Evolutionary conservation across 2,888 invertebrate genomes (phyloP), one percentile per base, ranked within the genome.

Genomic region (Dryobota labecula): DNA sequence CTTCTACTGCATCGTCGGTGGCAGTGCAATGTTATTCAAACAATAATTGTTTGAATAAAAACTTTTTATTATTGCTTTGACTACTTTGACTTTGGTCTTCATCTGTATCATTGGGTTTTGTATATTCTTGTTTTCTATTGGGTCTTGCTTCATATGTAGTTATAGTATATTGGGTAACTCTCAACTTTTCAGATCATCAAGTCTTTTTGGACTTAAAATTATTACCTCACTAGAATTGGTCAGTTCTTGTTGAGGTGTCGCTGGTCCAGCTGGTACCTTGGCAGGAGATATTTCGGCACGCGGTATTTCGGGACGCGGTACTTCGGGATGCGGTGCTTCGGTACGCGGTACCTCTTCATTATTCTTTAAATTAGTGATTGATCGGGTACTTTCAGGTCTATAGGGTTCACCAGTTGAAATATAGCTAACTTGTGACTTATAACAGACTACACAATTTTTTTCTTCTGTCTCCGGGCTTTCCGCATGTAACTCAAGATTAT

Each of bases 191-290:
- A 36, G 0, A 27, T 56, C 63, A 58, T 58, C 51, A 20, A 66
- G 9, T 58, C 24, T 53, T 6, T n/a, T 61, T 27, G 57, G 66
- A n/a, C 11, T 51, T 45, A 73, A 24, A 30, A 45, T 66, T 24
- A 73, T 38, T 2, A 58, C 0, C 20, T 57, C 20, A 65, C 73
- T 73, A 58, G 73, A 73, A 73, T 73, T 73, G 2, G 51, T 58
- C 8, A 45, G 18, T 18, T 45, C 57, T 57, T 57, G n/a, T 49
- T 2, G 9, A 41, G 45, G 13, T n/a, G 20, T 3, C 6, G 7
- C 18, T 6, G 41, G 13, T 54, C 0, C 5, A 33, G n/a, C 6
- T 49, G 41, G 15, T 33, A 8, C 8, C 13, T 65, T 54, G 8
- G 6, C 20, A 43, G 1, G 33, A 15, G 33, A 11, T 41, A 18